Evolutionary conservation across 2,888 invertebrate genomes (phyloP).

Genomic region (Minunthozetes semirufus): DNA sequence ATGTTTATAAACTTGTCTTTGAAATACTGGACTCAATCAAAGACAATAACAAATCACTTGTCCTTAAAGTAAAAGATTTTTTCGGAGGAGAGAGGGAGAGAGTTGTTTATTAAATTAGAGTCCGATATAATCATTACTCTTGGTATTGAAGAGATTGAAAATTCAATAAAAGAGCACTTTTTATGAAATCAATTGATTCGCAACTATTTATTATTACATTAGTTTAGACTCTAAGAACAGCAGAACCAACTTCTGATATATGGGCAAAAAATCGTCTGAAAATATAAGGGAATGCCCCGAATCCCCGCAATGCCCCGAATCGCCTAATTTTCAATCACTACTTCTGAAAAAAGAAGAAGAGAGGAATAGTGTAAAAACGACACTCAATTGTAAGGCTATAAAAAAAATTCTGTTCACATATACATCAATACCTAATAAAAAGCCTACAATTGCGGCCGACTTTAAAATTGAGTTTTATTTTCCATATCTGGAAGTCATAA

Average conservation of each 20-base stretch:
- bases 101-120: neutral
- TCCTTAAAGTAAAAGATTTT: too few relatives aligned
- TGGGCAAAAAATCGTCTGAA: neutral
- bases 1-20: neutral
- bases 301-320: too few relatives aligned
- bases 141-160: neutral
- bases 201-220: conserved; percentile 3
- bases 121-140: neutral
- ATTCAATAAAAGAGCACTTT: neutral
- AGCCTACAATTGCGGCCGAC: neutral
- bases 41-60: neutral
- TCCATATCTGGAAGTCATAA: neutral
- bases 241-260: neutral
- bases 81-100: neutral
- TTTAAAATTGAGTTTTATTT: conserved; percentile 12
- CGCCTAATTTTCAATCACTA: too few relatives aligned
- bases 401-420: neutral
- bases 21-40: neutral
- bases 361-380: neutral
- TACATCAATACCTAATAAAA: neutral
- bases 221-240: neutral
- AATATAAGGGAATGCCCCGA: neutral
- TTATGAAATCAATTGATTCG: neutral
- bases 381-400: neutral
- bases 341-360: neutral